Percentiles rank a stretch among this genome's conserved stretches.
Conservation (phyloP, 37 sponge, comb jelly and placozoan species). For the Axinella damicornis region DNA sequence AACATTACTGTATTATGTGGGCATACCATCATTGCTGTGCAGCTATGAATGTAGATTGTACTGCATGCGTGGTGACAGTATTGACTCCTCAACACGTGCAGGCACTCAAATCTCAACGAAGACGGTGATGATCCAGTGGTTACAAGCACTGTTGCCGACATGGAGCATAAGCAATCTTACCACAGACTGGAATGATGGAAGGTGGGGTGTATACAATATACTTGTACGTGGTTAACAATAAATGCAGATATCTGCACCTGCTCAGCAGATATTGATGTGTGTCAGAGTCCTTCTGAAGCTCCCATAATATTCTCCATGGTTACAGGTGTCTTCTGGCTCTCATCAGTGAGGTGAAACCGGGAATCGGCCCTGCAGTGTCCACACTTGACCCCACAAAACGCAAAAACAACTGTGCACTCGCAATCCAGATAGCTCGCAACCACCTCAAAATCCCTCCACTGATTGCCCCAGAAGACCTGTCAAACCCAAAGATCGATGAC, state of each 20-base stretch:
- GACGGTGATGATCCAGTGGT: slow-evolving; percentile 72
- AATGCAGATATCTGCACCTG: no score
- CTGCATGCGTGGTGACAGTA: no score
- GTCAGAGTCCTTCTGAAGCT: no score
- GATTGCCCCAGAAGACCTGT: slow-evolving; percentile 62
- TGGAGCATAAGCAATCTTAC: slow-evolving; percentile 76
- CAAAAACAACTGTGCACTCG: slow-evolving; percentile 70
- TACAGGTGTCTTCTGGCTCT: slow-evolving; percentile 63
- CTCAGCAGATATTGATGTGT: no score
- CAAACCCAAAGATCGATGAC: slow-evolving; percentile 71
- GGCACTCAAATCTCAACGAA: slow-evolving; percentile 51
- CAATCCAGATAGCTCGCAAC: slow-evolving; percentile 63
- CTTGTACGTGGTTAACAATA: no score
- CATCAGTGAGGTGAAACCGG: slow-evolving; percentile 78
- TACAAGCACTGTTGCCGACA: slow-evolving; percentile 64
- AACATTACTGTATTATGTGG: no score
- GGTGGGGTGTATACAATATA: neutral
- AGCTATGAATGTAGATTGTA: no score
- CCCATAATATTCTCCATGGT: no score
- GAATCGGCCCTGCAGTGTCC: slow-evolving; percentile 41
- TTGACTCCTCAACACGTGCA: neutral
- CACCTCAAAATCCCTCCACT: slow-evolving; percentile 79
- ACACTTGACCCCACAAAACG: slow-evolving; percentile 70
- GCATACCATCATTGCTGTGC: no score
- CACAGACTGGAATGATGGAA: slow-evolving; percentile 76